Base-by-base conservation (phyloP, 2,888 invertebrate species). In the Mystacides longicornis region DNA sequence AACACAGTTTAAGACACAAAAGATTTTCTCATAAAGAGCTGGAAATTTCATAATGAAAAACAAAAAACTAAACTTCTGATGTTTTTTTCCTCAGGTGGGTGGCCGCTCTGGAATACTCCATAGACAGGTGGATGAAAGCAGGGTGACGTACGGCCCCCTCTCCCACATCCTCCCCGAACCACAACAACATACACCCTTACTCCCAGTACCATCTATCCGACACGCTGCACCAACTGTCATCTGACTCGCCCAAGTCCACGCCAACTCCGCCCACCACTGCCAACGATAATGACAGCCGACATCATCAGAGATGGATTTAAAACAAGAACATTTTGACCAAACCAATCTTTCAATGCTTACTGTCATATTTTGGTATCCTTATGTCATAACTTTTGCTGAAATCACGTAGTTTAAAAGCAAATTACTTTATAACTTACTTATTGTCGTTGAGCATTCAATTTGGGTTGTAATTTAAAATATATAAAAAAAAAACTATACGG, bases 81-180 rank as follows among this genome's bases (percentile, higher is more conserved):
- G 7, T 5, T 43, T 50, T 66, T 64, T 58, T 64, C 80, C 77
- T 19, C 74, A 94, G 94, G 66, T 95, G 94, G 94, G 82, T 94
- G 71, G 91, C 93, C 60, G 93, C 93, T 58, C 73, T 94, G 68
- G 94, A 94, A 71, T 94, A 93, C 70, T 93, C 94, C 57, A 94
- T 95, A 74, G 93, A 94, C 72, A 82, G 93, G 65, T 95, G 94
- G 89, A 84, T 89, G 76, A 89, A 88, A 74, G 86, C 88, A 65
- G 82, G 83, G 77, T 82, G 81, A 82, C 62, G 60, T 54, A 53
- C 48, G 52, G 60, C 60, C 57, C 49, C 52, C 45, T 33, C 42
- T 18, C 51, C 54, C 42, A 9, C 45, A 7, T 22, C 52, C 18
- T 46, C 42, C 20, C 22, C 49, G 43, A 18, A 33, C 51, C 51